A percentile compares a stretch with the other conserved stretches of the same genome.
Conservation (phyloP, 2,113 vertebrate species). For the Poecile atricapillus region DNA sequence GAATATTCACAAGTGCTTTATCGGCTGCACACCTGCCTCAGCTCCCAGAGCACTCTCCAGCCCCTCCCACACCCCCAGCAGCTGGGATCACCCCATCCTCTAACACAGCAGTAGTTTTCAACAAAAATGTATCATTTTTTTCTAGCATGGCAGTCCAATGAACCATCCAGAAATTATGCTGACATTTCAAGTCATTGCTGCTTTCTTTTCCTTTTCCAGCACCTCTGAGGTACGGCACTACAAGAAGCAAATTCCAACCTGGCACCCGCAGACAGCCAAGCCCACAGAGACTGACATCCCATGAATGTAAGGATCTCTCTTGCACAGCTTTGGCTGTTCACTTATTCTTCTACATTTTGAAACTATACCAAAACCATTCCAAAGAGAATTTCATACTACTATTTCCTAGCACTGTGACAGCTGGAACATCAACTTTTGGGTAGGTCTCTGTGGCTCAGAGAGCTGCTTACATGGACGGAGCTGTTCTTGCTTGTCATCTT, state of each 20-base stretch:
- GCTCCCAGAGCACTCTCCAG: background rate
- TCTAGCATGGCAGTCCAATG: background rate
- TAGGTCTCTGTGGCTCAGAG: background rate
- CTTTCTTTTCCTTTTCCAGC: background rate
- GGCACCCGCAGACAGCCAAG: background rate
- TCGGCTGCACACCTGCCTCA: background rate
- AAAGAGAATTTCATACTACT: background rate
- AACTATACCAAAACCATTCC: background rate
- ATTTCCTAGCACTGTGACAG: background rate
- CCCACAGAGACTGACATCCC: background rate
- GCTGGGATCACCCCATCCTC: background rate
- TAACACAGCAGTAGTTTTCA: background rate
- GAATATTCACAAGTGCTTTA: background rate
- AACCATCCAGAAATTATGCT: background rate
- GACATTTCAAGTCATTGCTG: background rate
- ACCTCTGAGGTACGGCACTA: background rate
- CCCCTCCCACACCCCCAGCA: background rate
- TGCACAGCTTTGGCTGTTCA: background rate
- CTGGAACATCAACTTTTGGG: background rate
- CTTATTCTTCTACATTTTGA: background rate
- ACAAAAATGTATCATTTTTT: background rate
- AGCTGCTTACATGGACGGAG: accelerated
- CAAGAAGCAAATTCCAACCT: background rate
- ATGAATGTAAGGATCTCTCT: background rate
- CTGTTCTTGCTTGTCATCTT: background rate